Conservation (phyloP, 2,888 invertebrate species). For the Koerneria pararmatus region DNA sequence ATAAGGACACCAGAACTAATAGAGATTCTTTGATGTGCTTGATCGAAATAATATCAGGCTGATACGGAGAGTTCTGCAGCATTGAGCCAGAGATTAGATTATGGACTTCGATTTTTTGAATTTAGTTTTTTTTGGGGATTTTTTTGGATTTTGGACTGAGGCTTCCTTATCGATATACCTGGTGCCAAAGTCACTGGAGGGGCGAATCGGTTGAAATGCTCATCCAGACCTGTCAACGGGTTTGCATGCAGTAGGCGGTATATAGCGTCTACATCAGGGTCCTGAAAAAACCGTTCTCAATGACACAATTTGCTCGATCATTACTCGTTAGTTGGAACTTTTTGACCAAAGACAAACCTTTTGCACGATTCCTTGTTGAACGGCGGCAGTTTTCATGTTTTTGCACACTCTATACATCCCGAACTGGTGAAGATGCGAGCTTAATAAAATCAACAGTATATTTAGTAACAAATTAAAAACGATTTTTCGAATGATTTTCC, state of each 20-base stretch:
- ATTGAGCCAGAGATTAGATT: too few species aligned
- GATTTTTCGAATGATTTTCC: too few species aligned
- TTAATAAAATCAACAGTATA: too few species aligned
- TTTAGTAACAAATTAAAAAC: too few species aligned
- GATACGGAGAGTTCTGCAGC: too few species aligned
- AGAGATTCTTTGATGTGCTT: too few species aligned
- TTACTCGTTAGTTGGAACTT: neutral
- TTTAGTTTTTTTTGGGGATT: too few species aligned
- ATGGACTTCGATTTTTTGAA: too few species aligned
- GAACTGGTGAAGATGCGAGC: conserved; percentile 13
- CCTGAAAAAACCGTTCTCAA: conserved; percentile 4
- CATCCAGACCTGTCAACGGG: conserved; percentile 26
- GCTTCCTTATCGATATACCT: conserved; percentile 5
- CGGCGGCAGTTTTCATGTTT: conserved; percentile 28
- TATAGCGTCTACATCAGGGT: conserved; percentile 27
- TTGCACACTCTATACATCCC: conserved; percentile 24
- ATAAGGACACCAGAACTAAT: too few species aligned
- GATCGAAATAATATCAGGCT: too few species aligned
- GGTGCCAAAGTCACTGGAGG: conserved; percentile 33
- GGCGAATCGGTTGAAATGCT: conserved; percentile 31
- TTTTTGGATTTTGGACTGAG: neutral
- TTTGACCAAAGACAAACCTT: conserved; percentile 15
- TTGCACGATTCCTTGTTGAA: conserved; percentile 39
- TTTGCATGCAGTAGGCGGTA: conserved; percentile 34
- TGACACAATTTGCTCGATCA: neutral